A percentile compares a stretch with the other conserved stretches of the same genome.
These are phyloP conservation scores for Hemithea aestivaria DNA, from an alignment of 2,888 invertebrate genomes.

Conservation along the genomic window DNA sequence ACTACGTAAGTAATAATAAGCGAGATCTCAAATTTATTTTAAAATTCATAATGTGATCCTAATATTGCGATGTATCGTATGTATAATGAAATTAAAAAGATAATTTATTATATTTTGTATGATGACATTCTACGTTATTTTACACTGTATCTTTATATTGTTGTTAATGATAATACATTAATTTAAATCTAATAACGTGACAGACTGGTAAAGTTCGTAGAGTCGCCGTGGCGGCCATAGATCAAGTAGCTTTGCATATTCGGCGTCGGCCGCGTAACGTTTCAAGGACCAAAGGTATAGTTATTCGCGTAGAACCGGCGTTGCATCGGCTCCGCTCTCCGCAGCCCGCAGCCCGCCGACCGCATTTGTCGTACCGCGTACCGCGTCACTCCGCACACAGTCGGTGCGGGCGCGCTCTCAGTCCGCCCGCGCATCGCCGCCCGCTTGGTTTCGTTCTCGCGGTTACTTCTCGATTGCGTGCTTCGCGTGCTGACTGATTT, in stretches of 20 bases:
- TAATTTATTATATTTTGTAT: conserved; percentile 79
- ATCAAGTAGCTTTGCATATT: conserved; percentile 78
- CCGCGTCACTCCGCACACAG: too few species aligned
- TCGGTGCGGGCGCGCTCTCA: conserved; percentile 34
- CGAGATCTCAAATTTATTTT: conserved; percentile 79
- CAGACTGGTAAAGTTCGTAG: conserved; percentile 80
- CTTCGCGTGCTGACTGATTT: conserved; percentile 81
- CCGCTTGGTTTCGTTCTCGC: conserved; percentile 78
- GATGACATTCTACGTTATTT: conserved; percentile 76
- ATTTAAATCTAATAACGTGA: conserved; percentile 79
- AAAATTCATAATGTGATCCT: conserved; percentile 74
- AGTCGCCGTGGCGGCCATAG: conserved; percentile 78
- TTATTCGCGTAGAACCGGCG: conserved; percentile 78
- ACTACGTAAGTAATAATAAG: conserved; percentile 78
- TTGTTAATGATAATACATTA: conserved; percentile 76
- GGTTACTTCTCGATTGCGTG: conserved; percentile 81
- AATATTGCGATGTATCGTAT: conserved; percentile 73
- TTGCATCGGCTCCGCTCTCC: conserved; percentile 77
- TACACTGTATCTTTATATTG: conserved; percentile 76
- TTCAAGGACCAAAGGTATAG: conserved; percentile 79
- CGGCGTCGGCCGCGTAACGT: conserved; percentile 77
- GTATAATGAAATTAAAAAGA: conserved; percentile 69
- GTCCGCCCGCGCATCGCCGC: conserved; percentile 52
- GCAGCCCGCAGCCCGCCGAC: conserved; percentile 70
- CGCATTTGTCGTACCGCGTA: conserved; percentile 64